A percentile compares a stretch with the other conserved stretches of the same genome.
Conservation (phyloP, 2,888 invertebrate species). For the Melangyna quadrimaculata region DNA sequence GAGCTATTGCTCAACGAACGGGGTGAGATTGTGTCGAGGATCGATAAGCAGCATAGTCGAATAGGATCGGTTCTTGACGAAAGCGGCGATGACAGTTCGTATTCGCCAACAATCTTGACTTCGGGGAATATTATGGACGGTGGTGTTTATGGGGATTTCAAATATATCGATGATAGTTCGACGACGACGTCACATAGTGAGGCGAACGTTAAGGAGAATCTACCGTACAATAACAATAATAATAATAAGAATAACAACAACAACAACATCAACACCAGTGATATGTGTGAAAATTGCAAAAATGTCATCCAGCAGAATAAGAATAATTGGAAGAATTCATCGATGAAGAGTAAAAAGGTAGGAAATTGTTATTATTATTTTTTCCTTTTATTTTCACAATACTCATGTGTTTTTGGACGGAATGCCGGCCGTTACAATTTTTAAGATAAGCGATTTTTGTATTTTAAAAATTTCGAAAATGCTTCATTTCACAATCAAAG, state of each 20-base stretch:
- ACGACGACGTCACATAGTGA: constrained; percentile 79
- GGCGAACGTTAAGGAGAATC: constrained; percentile 73
- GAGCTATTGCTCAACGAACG: constrained; percentile 77
- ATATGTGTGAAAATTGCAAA: constrained; percentile 78
- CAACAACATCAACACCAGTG: constrained; percentile 60
- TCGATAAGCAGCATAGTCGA: constrained; percentile 76
- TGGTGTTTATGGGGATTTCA: constrained; percentile 74
- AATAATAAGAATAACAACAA: constrained; percentile 56
- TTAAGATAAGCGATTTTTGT: too few species aligned
- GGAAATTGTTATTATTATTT: constrained; percentile 16
- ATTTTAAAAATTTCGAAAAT: too few species aligned
- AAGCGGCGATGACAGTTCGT: constrained; percentile 53
- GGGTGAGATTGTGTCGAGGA: constrained; percentile 77
- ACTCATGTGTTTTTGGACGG: too few species aligned
- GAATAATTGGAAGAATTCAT: constrained; percentile 76
- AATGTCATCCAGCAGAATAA: constrained; percentile 77
- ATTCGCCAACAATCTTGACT: constrained; percentile 50
- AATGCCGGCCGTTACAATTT: too few species aligned
- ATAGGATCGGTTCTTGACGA: constrained; percentile 79
- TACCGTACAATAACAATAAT: too few species aligned
- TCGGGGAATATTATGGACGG: constrained; percentile 70
- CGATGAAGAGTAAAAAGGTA: constrained; percentile 72
- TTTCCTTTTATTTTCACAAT: constrained; percentile 1
- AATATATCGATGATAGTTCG: constrained; percentile 80
- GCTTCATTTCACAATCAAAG: too few species aligned